Evolutionary conservation across 1,140 invertebrate genomes (phyloP), one percentile per base, ranked within the genome.

Genomic region (Camponotus floridanus): DNA sequence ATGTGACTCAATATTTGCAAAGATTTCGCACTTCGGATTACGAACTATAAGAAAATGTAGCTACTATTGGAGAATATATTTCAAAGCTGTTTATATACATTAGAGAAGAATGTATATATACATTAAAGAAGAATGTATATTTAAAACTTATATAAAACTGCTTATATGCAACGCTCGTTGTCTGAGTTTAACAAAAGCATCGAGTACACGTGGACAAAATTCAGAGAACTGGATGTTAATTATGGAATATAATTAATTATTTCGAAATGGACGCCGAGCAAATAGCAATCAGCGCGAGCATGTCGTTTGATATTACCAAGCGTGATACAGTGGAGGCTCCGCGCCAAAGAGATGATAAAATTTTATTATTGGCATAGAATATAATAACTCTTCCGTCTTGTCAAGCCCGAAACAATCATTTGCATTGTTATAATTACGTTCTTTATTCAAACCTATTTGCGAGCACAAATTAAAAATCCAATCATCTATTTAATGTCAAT

Each of bases 161-260:
- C 4, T 51, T 51, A 51, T 15, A 51, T 26, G 8, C 13, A 51
- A 15, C 48, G 31, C 67, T 79, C 36, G 79, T 71, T 73, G 39
- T 61, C 67, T 13, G 39, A 55, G 36, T 65, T n/a, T 51, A 42
- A 26, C 26, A 26, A 26, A 65, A 21, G 39, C 26, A 36, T 61
- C 33, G 64, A n/a, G 8, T 39, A 48, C 21, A 55, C 26, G 13
- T 31, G 55, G 9, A 74, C 68, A 74, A 48, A 51, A 74, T 81
- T 31, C 79, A 61, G 36, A 11, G 67, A 73, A 81, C 61, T 67
- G 65, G 36, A 71, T 18, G 33, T 39, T 83, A 83, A 83, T 83
- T 83, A 83, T 36, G 48, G 65, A 59, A 73, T 74, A 26, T 73
- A 81, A 81, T 81, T 83, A 83, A 83, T 83, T 59, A 73, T n/a